phyloP scores from a whole-genome alignment of 35 echinoderm and acorn worm species.

The Chiridota heheva region DNA sequence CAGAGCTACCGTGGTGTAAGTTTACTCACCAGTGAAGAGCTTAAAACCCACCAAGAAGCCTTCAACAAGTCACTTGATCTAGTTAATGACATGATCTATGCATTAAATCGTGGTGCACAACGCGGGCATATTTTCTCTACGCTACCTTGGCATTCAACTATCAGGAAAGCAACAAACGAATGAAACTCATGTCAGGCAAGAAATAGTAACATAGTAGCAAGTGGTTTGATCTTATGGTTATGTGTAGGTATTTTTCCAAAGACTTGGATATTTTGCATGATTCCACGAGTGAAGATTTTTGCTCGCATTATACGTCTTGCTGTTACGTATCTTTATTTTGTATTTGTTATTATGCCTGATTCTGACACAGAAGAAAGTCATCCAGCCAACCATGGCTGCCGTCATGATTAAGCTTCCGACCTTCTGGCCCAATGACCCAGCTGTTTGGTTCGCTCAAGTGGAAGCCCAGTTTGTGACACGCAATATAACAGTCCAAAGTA shows the following conservation, averaged over 20 bases:
- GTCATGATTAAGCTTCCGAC: conserved; percentile 51
- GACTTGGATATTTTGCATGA: conserved; percentile 16
- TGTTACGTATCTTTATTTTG: background rate
- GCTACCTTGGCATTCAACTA: background rate
- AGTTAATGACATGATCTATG: background rate
- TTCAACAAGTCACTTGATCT: background rate
- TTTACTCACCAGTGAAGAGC: background rate
- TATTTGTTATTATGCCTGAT: background rate
- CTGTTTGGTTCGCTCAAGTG: conserved; percentile 58
- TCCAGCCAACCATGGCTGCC: background rate
- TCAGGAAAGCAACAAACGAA: background rate
- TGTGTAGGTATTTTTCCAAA: too few species aligned
- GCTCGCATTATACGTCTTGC: background rate
- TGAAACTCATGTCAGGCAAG: background rate
- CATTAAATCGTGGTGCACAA: conserved; percentile 3
- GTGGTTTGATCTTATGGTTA: too few species aligned
- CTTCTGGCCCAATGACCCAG: conserved; percentile 49
- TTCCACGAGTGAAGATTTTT: background rate
- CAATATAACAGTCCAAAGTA: conserved; percentile 35
- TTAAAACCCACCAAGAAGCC: background rate
- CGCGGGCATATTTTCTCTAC: background rate
- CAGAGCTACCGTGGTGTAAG: background rate
- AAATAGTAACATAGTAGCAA: conserved; percentile 5
- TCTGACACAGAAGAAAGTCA: background rate
- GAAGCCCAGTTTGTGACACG: conserved; percentile 52